These are phyloP conservation scores for Tigriopus californicus DNA, from an alignment of 2,888 invertebrate species.

Conservation along the genomic window DNA sequence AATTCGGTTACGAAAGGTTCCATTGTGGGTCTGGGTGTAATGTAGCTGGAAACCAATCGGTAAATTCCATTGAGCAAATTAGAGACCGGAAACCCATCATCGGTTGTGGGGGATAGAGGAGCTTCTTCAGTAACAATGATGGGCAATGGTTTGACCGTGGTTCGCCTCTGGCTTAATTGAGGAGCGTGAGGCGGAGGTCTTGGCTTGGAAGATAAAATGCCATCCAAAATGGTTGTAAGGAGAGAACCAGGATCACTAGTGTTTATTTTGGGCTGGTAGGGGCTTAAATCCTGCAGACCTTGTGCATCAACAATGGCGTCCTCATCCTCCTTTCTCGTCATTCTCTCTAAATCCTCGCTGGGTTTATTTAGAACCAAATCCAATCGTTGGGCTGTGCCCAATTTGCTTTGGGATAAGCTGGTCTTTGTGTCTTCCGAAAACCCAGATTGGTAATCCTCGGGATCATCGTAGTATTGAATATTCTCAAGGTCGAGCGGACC, in stretches of 20 bases:
- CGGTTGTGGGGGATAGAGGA: not conserved
- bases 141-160: not conserved
- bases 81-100: not conserved
- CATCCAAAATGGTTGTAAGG: not conserved
- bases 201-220: not conserved
- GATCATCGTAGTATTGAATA: not conserved
- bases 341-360: not conserved
- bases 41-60: not conserved
- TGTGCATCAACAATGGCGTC: not conserved
- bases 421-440: too few species aligned
- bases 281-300: not conserved
- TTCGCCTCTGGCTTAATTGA: not conserved
- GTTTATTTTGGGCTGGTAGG: not conserved
- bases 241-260: not conserved
- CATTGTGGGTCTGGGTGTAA: not conserved
- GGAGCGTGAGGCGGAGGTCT: not conserved
- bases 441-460: not conserved
- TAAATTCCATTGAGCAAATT: conserved; percentile 4
- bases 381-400: not conserved
- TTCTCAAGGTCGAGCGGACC: not conserved
- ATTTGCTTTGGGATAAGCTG: too few species aligned
- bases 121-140: too few species aligned
- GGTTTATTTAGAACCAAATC: not conserved
- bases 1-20: too few species aligned
- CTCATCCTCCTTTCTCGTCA: not conserved